Conservation (phyloP, 1,140 invertebrate species). For the Caenorhabditis inopinata region DNA sequence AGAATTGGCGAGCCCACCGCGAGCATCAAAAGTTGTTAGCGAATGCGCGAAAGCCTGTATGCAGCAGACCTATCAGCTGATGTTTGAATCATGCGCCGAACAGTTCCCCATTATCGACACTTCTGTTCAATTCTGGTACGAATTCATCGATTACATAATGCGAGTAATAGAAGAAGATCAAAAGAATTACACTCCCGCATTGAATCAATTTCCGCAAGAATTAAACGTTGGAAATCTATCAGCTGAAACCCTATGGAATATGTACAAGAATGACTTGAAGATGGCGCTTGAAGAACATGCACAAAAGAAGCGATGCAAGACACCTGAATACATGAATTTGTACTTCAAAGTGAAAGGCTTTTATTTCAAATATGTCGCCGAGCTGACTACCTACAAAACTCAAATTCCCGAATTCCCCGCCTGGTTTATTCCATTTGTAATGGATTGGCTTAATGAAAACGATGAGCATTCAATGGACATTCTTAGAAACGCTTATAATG, state of each 20-base stretch:
- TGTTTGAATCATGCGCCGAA: slow-evolving; percentile 71
- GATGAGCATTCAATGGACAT: slow-evolving; percentile 98
- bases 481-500: slow-evolving; percentile 93
- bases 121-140: slow-evolving; percentile 94
- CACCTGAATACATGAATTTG: slow-evolving; percentile 97
- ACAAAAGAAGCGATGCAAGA: slow-evolving; percentile 89
- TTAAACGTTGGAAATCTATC: slow-evolving; percentile 79
- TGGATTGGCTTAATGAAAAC: slow-evolving; percentile 99
- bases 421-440: slow-evolving; percentile 99
- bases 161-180: slow-evolving; percentile 98
- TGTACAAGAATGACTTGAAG: slow-evolving; percentile 96
- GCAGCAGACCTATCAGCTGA: slow-evolving; percentile 68
- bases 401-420: slow-evolving; percentile 91
- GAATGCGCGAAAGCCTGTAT: slow-evolving; percentile 98
- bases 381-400: slow-evolving; percentile 92
- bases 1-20: slow-evolving; percentile 91
- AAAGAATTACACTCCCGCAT: slow-evolving; percentile 94
- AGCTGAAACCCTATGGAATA: slow-evolving; percentile 91
- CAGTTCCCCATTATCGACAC: slow-evolving; percentile 85
- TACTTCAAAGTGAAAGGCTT: slow-evolving; percentile 92
- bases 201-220: slow-evolving; percentile 81
- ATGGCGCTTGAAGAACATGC: slow-evolving; percentile 97
- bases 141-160: slow-evolving; percentile 92
- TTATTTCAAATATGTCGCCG: slow-evolving; percentile 96
- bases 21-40: slow-evolving; percentile 95